These are phyloP conservation scores for Himalopsyche phryganea DNA, from an alignment of 1,140 invertebrate genomes.

Conservation along the genomic window DNA sequence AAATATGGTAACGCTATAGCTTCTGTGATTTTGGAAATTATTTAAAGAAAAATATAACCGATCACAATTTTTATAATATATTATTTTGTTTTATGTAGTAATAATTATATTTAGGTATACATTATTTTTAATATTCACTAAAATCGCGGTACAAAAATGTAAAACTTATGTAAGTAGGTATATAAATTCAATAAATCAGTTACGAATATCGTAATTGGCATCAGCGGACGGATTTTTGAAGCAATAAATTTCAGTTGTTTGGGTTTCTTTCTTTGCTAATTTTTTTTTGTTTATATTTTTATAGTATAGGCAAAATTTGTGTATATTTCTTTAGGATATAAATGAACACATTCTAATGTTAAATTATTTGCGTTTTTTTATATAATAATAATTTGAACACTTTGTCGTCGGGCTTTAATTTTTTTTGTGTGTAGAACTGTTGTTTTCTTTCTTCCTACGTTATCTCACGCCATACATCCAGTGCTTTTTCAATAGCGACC, in stretches of 20 bases:
- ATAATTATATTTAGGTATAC: too few relatives aligned
- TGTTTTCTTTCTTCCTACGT: conserved; percentile 37
- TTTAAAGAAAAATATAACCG: too few relatives aligned
- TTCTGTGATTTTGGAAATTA: too few relatives aligned
- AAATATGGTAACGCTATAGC: too few relatives aligned
- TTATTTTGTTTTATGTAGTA: too few relatives aligned
- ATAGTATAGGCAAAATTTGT: conserved; percentile 9
- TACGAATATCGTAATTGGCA: conserved; percentile 25
- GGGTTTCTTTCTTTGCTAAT: conserved; percentile 4
- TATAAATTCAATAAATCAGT: conserved; percentile 3
- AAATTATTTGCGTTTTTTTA: conserved; percentile 10
- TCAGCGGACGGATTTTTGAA: conserved; percentile 22
- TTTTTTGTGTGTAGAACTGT: conserved; percentile 2
- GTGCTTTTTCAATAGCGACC: conserved; percentile 51
- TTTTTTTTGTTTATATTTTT: conserved; percentile 4
- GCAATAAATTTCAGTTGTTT: conserved; percentile 7
- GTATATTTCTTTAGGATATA: conserved; percentile 29
- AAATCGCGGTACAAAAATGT: conserved; percentile 15
- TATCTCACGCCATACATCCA: conserved; percentile 49
- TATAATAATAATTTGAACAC: conserved; percentile 32
- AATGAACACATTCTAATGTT: conserved; percentile 32
- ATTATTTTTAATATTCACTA: too few relatives aligned
- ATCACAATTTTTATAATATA: too few relatives aligned
- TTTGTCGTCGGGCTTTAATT: conserved; percentile 25
- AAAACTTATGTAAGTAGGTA: conserved; percentile 12